Evolutionary conservation across 1,140 invertebrate genomes (phyloP), one percentile per base, ranked within the genome.

Genomic region (Chironomus tepperi): DNA sequence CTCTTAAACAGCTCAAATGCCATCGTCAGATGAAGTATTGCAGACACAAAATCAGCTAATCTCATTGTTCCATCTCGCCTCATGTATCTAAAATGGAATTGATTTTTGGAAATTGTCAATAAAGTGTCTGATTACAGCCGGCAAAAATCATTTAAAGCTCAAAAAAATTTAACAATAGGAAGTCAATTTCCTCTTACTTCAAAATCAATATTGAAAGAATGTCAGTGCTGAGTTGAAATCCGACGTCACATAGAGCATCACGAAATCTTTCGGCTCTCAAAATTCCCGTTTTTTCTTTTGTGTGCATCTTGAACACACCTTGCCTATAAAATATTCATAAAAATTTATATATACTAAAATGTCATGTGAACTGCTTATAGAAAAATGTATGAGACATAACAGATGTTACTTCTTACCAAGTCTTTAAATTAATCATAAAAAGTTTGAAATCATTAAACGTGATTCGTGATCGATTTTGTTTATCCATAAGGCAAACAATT

Each of bases 1-100:
- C 87, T 86, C 79, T 94, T 91, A 81, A 94, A 95, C 70, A 91
- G 85, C 82, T 87, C 91, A 81, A 96, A 96, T 42, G 94, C 92
- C 75, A 93, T 88, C 75, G 91, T 93, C 42, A 97, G 84, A 80
- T 95, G 93, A 76, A 97, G 85, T 79, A 97, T 92, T 43, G 93
- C 92, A 6, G 91, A 93, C 0, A 96, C 94, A 80, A 95, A 97
- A 82, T 97, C 94, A 16, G 94, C 94, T 80, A 97, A 95, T 78
- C 94, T 84, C n/a, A 97, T 84, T 57, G 94, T 96, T 70, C 94
- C 94, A 81, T 97, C 94, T 83, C 96, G 96, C 75, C 94, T 88
- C 91, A 96, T 96, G 78, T 95, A 96, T 76, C 93, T 86, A 74
- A 67, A 67, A 67, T 2, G 19, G 0, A 70, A 19, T 57, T 57